A percentile compares a stretch with the other conserved stretches of the same genome.
Evolutionary conservation across 2,113 vertebrate genomes (phyloP).

Genomic region (Zosterops hypoxanthus): DNA sequence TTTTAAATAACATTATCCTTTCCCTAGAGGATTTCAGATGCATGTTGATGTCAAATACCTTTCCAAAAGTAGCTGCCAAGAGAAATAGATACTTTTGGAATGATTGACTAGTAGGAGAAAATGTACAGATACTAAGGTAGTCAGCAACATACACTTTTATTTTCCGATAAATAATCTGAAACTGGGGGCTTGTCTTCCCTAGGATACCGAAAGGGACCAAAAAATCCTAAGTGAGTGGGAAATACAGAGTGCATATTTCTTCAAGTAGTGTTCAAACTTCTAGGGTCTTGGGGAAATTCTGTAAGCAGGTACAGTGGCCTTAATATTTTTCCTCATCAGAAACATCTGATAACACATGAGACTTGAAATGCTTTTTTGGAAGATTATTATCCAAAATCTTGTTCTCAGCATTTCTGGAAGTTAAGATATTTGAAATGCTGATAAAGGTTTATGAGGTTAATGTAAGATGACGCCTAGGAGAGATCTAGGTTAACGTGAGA

Average conservation of each 20-base stretch:
- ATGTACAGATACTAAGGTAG: not conserved
- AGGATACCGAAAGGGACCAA: not conserved
- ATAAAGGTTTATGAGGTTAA: constrained; percentile 15
- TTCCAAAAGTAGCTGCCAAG: not conserved
- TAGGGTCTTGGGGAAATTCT: not conserved
- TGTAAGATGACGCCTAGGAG: not conserved
- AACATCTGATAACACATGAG: not conserved
- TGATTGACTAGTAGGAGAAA: not conserved
- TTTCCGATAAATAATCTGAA: constrained; percentile 32
- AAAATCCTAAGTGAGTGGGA: not conserved
- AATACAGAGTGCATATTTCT: not conserved
- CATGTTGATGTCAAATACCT: not conserved
- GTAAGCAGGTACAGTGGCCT: not conserved
- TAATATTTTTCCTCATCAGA: not conserved
- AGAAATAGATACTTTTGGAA: constrained; percentile 12
- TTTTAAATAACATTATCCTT: not conserved
- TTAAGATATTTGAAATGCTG: not conserved
- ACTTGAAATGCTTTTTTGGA: not conserved
- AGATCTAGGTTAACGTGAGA: not conserved
- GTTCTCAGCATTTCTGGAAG: not conserved
- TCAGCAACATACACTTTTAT: not conserved
- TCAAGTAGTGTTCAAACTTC: not conserved
- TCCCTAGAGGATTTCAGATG: constrained; percentile 14
- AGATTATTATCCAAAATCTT: not conserved
- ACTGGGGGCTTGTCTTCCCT: not conserved